phyloP scores from a whole-genome alignment of 2,797 vertebrate species.

The Labroides dimidiatus region DNA sequence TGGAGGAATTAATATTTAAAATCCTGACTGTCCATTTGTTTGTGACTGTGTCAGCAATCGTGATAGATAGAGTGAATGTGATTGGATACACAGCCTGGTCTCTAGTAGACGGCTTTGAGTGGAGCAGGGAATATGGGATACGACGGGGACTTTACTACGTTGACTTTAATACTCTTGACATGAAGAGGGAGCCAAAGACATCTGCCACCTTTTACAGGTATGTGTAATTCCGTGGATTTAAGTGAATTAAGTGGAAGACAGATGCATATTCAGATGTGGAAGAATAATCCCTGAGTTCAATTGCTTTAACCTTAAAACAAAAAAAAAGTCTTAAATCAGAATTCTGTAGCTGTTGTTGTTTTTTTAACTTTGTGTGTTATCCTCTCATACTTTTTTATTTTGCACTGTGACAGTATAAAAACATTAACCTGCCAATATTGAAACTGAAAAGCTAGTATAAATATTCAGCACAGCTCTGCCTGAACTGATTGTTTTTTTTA shows the following conservation, averaged over 20 bases:
- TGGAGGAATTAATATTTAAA: background rate
- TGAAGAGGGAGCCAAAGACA: conserved; percentile 93
- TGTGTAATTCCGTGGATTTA: no score
- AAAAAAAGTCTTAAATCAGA: no score
- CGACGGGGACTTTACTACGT: conserved; percentile 94
- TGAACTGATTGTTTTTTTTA: background rate
- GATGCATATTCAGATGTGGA: background rate
- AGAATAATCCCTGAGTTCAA: no score
- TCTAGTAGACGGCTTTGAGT: conserved; percentile 96
- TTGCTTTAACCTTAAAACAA: no score
- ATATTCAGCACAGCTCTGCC: background rate
- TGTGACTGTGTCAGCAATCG: conserved; percentile 84
- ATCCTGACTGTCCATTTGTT: background rate
- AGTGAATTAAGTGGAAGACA: no score
- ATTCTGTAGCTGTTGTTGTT: no score
- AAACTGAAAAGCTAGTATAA: background rate
- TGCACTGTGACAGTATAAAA: no score
- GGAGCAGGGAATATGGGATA: conserved; percentile 92
- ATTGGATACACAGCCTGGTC: conserved; percentile 98
- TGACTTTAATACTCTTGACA: conserved; percentile 92
- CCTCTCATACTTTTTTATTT: no score
- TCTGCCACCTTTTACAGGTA: conserved; percentile 92
- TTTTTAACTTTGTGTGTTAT: no score
- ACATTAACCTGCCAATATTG: background rate
- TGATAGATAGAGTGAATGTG: conserved; percentile 89